phyloP scores from a whole-genome alignment of 1,140 invertebrate species.

The Ceratina calcarata region DNA sequence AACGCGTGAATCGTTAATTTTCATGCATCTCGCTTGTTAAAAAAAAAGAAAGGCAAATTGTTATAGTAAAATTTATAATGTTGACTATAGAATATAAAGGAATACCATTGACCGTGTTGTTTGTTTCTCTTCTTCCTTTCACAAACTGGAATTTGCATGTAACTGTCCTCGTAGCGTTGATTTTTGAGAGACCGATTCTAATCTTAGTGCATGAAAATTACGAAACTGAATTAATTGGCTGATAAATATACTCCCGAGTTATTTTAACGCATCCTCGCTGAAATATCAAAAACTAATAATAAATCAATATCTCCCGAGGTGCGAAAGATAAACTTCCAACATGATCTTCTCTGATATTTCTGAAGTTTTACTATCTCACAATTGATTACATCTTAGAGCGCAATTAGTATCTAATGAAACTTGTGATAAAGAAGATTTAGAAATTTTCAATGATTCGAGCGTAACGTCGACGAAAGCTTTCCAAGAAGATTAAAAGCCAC shows the following conservation, averaged over 20 bases:
- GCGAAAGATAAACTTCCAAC: neutral
- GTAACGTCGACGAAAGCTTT: too few species aligned
- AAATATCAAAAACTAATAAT: neutral
- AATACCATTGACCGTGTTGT: conserved; percentile 18
- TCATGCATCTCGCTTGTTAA: conserved; percentile 5
- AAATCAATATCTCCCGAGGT: neutral
- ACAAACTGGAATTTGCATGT: conserved; percentile 18
- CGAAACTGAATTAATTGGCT: neutral
- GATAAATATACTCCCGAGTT: neutral
- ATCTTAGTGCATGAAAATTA: conserved; percentile 22
- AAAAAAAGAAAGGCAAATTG: neutral
- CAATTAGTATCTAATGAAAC: too few species aligned
- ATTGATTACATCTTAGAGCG: too few species aligned
- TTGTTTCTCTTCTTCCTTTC: conserved; percentile 31
- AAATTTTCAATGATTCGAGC: too few species aligned
- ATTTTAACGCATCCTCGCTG: neutral
- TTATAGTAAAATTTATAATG: conserved; percentile 9
- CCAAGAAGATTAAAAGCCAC: neutral
- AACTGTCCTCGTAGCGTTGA: neutral
- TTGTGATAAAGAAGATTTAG: too few species aligned
- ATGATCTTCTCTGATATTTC: neutral
- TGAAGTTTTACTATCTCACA: too few species aligned
- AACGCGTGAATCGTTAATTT: neutral
- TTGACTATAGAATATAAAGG: conserved; percentile 21
- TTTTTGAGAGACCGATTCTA: neutral